These are phyloP conservation scores for Misgurnus anguillicaudatus DNA, from an alignment of 2,113 vertebrate genomes.

Conservation along the genomic window DNA sequence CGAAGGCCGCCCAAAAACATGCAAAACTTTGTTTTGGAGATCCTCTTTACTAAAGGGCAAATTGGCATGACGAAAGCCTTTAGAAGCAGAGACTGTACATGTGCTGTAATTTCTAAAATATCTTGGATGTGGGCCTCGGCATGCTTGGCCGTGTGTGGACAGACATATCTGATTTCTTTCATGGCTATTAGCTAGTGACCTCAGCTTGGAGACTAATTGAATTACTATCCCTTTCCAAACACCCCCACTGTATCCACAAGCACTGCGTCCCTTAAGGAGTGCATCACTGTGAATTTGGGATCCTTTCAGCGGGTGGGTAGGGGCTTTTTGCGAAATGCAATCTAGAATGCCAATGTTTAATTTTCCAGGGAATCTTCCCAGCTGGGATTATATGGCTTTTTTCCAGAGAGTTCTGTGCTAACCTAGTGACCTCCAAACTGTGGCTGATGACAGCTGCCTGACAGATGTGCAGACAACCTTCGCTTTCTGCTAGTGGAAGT, in stretches of 20 bases:
- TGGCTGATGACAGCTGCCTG: constrained; percentile 58
- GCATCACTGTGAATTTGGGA: constrained; percentile 68
- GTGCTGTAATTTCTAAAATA: constrained; percentile 14
- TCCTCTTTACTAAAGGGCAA: neutral
- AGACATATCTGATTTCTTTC: constrained; percentile 62
- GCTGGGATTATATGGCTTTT: constrained; percentile 59
- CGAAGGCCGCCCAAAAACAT: neutral
- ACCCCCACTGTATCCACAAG: constrained; percentile 19
- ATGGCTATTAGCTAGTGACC: constrained; percentile 53
- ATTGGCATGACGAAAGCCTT: neutral
- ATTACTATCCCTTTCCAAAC: constrained; percentile 63
- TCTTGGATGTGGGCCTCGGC: constrained; percentile 20
- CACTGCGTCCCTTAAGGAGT: constrained; percentile 53
- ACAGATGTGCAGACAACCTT: constrained; percentile 61
- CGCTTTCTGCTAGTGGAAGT: constrained; percentile 41
- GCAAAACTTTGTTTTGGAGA: neutral
- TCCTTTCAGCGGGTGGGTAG: constrained; percentile 50
- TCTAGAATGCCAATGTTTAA: constrained; percentile 38
- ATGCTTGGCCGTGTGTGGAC: constrained; percentile 52
- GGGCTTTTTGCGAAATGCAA: constrained; percentile 31
- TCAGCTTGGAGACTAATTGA: constrained; percentile 70
- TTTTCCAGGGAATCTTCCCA: constrained; percentile 57
- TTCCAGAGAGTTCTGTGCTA: constrained; percentile 55
- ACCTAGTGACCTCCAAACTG: constrained; percentile 63
- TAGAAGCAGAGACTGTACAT: neutral